A percentile compares a stretch with the other conserved stretches of the same genome.
These are phyloP conservation scores for Rhaphigaster nebulosa DNA, from an alignment of 2,888 invertebrate species.

Conservation along the genomic window DNA sequence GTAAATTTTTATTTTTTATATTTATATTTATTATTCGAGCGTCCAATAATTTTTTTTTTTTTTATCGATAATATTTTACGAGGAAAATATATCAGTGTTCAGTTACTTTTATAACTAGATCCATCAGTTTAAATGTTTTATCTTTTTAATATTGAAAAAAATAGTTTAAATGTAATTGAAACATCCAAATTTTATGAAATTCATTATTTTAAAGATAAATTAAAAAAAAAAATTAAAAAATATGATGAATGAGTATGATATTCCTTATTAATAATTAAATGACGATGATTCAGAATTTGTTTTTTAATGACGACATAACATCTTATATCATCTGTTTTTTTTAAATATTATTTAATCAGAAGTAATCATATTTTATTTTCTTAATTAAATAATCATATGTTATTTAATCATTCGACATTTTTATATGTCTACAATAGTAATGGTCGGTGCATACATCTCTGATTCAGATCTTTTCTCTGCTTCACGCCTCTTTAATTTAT, in stretches of 20 bases:
- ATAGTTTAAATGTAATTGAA: background rate
- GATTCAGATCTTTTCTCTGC: background rate
- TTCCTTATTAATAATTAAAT: too few relatives aligned
- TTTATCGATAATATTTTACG: background rate
- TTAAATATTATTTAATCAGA: background rate
- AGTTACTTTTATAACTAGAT: background rate
- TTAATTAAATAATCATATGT: too few relatives aligned
- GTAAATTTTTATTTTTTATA: background rate
- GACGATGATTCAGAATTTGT: too few relatives aligned
- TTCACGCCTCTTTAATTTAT: background rate
- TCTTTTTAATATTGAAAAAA: background rate
- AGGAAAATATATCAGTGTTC: background rate
- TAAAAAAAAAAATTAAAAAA: background rate
- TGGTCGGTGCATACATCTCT: background rate
- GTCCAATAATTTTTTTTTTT: background rate
- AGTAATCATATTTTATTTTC: too few relatives aligned
- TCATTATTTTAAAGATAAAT: background rate
- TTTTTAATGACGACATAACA: too few relatives aligned
- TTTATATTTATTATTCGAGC: background rate
- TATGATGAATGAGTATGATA: too few relatives aligned
- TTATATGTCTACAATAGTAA: background rate
- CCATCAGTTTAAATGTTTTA: background rate
- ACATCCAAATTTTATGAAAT: background rate
- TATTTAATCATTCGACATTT: background rate
- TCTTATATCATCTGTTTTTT: too few relatives aligned